These are phyloP conservation scores for Amphibalanus amphitrite DNA, from an alignment of 1,140 invertebrate genomes.

Conservation along the genomic window DNA sequence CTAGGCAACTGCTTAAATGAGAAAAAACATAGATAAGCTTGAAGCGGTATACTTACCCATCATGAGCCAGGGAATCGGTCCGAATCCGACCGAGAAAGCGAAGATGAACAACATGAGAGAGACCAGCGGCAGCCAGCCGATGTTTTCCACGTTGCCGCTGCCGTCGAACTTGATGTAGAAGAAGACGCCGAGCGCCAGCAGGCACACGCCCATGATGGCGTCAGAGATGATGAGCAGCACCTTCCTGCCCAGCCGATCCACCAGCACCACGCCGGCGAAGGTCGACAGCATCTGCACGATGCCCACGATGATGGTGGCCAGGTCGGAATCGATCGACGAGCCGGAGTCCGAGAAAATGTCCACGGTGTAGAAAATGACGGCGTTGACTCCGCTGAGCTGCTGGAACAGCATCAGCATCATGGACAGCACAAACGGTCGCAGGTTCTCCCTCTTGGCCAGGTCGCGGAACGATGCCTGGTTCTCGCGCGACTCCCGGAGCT, in stretches of 20 bases:
- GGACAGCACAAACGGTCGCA: conserved; percentile 37
- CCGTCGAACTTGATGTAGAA: conserved; percentile 19
- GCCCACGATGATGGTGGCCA: conserved; percentile 41
- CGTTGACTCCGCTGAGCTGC: too few relatives aligned
- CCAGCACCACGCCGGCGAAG: conserved; percentile 28
- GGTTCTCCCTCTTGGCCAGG: conserved; percentile 6
- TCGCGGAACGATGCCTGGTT: too few relatives aligned
- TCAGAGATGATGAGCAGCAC: too few relatives aligned
- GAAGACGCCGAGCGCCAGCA: conserved; percentile 18
- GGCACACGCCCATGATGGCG: conserved; percentile 38
- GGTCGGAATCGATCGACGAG: too few relatives aligned
- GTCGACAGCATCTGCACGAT: conserved; percentile 45
- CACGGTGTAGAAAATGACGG: too few relatives aligned
- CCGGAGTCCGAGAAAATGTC: conserved; percentile 43
- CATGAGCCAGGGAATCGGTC: conserved; percentile 64
- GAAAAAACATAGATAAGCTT: too few relatives aligned
- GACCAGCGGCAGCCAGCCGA: too few relatives aligned
- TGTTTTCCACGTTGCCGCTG: too few relatives aligned
- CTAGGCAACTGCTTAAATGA: too few relatives aligned
- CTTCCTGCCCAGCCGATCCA: too few relatives aligned
- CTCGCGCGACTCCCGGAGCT: not conserved
- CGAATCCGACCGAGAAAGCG: conserved; percentile 56
- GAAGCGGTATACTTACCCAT: too few relatives aligned
- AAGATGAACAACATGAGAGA: too few relatives aligned
- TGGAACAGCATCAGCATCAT: conserved; percentile 44